These are phyloP conservation scores for Zonitis immaculata DNA, from an alignment of 2,888 invertebrate genomes.

Conservation along the genomic window DNA sequence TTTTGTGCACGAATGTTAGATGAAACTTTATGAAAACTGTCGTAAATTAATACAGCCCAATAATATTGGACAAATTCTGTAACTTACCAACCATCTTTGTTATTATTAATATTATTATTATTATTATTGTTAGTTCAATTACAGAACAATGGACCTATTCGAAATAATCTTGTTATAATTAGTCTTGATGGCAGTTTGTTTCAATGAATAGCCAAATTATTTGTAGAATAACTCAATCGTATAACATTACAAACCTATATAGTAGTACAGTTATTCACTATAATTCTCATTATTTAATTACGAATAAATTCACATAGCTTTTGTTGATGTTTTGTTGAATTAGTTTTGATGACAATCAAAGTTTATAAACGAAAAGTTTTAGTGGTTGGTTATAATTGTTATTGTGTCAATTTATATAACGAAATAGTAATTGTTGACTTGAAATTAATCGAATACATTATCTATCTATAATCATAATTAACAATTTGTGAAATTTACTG, in stretches of 20 bases:
- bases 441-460: not conserved
- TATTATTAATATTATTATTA: too few relatives aligned
- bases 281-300: too few relatives aligned
- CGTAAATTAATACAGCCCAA: conserved; percentile 22
- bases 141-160: not conserved
- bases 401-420: too few relatives aligned
- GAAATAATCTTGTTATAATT: not conserved
- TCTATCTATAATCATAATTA: conserved; percentile 1
- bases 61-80: conserved; percentile 9
- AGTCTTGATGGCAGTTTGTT: not conserved
- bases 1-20: conserved; percentile 11
- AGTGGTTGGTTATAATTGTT: too few relatives aligned
- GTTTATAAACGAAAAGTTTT: not conserved
- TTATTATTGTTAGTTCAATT: too few relatives aligned
- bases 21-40: conserved; percentile 19
- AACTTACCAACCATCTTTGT: too few relatives aligned
- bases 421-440: not conserved
- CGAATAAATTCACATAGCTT: too few relatives aligned
- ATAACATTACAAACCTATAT: not conserved
- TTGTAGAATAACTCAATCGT: not conserved
- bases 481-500: conserved; percentile 5
- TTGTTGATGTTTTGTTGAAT: too few relatives aligned
- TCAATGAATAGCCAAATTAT: not conserved
- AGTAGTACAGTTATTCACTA: too few relatives aligned
- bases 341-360: not conserved